A percentile compares a stretch with the other conserved stretches of the same genome.
These are phyloP conservation scores for Nannoperca australis DNA, from an alignment of 2,797 vertebrate species.

Conservation along the genomic window DNA sequence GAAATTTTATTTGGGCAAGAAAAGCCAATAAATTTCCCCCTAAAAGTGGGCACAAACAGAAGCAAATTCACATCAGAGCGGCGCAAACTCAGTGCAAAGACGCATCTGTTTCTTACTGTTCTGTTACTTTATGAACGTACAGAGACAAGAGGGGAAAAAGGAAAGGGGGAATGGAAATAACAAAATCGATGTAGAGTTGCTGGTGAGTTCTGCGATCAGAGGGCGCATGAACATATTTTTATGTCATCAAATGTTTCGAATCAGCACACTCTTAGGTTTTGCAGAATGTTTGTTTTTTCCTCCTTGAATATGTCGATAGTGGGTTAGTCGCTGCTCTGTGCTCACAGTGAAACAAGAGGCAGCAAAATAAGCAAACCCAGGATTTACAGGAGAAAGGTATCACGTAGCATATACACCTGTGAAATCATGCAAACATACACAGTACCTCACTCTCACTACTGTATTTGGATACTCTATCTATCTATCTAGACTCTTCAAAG, in stretches of 20 bases:
- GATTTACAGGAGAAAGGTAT: neutral
- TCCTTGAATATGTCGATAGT: neutral
- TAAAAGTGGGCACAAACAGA: neutral
- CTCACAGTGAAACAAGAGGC: neutral
- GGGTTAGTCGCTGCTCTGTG: neutral
- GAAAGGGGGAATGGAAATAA: too few species aligned
- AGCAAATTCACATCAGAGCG: too few species aligned
- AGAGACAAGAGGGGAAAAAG: too few species aligned
- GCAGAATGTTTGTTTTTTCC: neutral
- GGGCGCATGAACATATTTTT: too few species aligned
- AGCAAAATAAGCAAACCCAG: neutral
- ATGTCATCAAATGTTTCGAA: neutral
- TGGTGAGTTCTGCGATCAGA: too few species aligned
- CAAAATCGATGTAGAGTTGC: too few species aligned
- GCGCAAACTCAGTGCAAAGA: too few species aligned
- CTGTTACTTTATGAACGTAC: too few species aligned
- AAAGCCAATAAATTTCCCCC: neutral
- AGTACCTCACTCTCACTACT: neutral
- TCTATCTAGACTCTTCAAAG: neutral
- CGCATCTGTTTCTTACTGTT: too few species aligned
- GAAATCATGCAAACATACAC: neutral
- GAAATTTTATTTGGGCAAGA: neutral
- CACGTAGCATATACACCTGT: neutral
- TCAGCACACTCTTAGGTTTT: neutral
- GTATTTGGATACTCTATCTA: neutral